phyloP scores from a whole-genome alignment of 2,888 invertebrate species.

The Drosophila percnosoma region DNA sequence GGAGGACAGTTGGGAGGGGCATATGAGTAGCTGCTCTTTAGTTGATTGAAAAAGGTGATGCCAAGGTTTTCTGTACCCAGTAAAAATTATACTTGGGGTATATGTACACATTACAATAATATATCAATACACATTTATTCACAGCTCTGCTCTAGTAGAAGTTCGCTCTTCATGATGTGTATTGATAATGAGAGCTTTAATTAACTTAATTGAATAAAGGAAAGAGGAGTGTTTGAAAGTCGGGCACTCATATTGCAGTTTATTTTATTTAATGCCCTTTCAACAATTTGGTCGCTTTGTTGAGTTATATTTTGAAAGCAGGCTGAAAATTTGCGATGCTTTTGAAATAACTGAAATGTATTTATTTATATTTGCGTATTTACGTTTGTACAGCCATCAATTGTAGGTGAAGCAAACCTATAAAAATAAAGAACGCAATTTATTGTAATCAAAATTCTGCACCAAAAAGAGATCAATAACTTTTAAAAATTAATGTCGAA shows the following conservation, averaged over 20 bases:
- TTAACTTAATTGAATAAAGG: neutral
- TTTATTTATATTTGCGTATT: constrained; percentile 34
- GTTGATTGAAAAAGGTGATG: constrained; percentile 76
- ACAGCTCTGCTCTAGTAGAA: neutral
- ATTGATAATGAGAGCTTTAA: neutral
- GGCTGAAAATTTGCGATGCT: constrained; percentile 20
- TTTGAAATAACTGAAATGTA: constrained; percentile 14
- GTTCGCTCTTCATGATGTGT: neutral
- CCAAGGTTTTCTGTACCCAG: constrained; percentile 42
- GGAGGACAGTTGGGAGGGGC: constrained; percentile 22
- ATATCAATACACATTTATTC: neutral
- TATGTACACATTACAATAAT: neutral
- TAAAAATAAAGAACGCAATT: neutral
- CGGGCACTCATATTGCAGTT: neutral
- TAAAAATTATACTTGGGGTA: constrained; percentile 4
- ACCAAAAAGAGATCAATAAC: neutral
- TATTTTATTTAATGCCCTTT: constrained; percentile 14
- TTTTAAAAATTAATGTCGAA: constrained; percentile 1
- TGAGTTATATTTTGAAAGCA: constrained; percentile 19
- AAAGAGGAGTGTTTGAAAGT: constrained; percentile 3
- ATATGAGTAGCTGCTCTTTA: constrained; percentile 55
- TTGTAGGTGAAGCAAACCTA: neutral
- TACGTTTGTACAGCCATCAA: constrained; percentile 27
- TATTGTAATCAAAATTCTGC: neutral
- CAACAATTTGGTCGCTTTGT: constrained; percentile 11